Evolutionary conservation across 2,113 vertebrate species (phyloP).

Genomic region (Nibea albiflora): DNA sequence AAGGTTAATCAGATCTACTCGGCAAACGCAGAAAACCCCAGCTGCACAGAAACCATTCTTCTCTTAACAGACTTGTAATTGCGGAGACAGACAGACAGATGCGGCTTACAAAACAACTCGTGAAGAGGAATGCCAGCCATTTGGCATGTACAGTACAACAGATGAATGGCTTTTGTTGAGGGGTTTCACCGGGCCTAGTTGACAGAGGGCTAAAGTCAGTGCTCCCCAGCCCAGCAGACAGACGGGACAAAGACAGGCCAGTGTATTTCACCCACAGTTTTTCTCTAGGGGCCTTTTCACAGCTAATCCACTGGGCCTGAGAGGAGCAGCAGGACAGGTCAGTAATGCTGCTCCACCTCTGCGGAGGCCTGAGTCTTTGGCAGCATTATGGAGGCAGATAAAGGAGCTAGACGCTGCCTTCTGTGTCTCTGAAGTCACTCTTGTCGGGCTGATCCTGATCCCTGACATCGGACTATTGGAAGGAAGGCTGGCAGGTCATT

Average conservation of each 20-base stretch:
- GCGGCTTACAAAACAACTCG: slow-evolving; percentile 78
- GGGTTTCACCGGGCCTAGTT: slow-evolving; percentile 74
- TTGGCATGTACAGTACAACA: slow-evolving; percentile 81
- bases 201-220: slow-evolving; percentile 81
- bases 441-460: slow-evolving; percentile 73
- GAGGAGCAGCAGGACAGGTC: slow-evolving; percentile 81
- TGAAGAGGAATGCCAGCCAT: slow-evolving; percentile 80
- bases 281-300: slow-evolving; percentile 81
- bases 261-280: slow-evolving; percentile 75
- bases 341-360: slow-evolving; percentile 79
- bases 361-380: slow-evolving; percentile 72
- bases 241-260: slow-evolving; percentile 79
- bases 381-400: slow-evolving; percentile 76
- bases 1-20: slow-evolving; percentile 79
- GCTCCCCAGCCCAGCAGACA: slow-evolving; percentile 72
- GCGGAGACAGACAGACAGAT: slow-evolving; percentile 78
- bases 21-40: slow-evolving; percentile 74
- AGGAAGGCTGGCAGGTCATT: slow-evolving; percentile 61
- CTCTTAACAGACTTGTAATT: slow-evolving; percentile 79
- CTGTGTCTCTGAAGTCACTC: slow-evolving; percentile 74
- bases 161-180: slow-evolving; percentile 83
- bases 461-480: slow-evolving; percentile 70
- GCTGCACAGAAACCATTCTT: slow-evolving; percentile 80
- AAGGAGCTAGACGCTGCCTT: slow-evolving; percentile 77
- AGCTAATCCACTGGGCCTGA: slow-evolving; percentile 78